phyloP scores from a whole-genome alignment of 2,797 vertebrate species.

The Typhlichthys eigenmanni region DNA sequence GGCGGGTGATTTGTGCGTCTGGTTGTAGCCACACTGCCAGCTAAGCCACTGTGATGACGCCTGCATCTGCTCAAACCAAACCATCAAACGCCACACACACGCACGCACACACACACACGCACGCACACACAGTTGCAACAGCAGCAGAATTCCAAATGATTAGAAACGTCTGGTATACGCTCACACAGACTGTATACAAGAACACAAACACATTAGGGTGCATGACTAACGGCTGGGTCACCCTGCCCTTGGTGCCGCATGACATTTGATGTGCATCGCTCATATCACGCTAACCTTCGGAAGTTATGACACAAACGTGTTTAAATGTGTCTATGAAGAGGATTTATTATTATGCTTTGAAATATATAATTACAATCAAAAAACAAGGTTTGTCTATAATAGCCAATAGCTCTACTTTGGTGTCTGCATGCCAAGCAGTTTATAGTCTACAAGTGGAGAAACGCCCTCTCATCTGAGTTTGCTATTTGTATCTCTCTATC shows the following conservation, averaged over 20 bases:
- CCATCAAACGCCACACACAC: neutral
- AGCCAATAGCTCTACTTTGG: neutral
- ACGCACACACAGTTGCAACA: conserved; percentile 15
- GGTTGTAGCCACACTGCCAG: conserved; percentile 35
- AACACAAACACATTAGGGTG: neutral
- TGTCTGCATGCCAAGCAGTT: conserved; percentile 8
- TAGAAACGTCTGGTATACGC: conserved; percentile 24
- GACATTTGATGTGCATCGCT: too few relatives aligned
- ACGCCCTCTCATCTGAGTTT: neutral
- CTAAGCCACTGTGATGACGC: conserved; percentile 36
- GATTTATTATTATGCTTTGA: too few relatives aligned
- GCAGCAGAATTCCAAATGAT: conserved; percentile 26
- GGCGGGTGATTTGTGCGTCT: conserved; percentile 20
- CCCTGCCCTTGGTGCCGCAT: too few relatives aligned
- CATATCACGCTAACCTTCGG: too few relatives aligned
- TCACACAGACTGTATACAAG: neutral
- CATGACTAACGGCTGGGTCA: too few relatives aligned
- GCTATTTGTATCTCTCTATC: conserved; percentile 31
- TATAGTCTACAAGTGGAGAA: neutral
- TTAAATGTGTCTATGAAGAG: too few relatives aligned
- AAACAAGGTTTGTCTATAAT: neutral
- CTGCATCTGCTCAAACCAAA: conserved; percentile 31
- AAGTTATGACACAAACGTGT: too few relatives aligned
- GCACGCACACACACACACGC: neutral
- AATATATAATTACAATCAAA: neutral